Conservation (phyloP, 2,888 invertebrate species). For the Eupithecia inturbata region DNA sequence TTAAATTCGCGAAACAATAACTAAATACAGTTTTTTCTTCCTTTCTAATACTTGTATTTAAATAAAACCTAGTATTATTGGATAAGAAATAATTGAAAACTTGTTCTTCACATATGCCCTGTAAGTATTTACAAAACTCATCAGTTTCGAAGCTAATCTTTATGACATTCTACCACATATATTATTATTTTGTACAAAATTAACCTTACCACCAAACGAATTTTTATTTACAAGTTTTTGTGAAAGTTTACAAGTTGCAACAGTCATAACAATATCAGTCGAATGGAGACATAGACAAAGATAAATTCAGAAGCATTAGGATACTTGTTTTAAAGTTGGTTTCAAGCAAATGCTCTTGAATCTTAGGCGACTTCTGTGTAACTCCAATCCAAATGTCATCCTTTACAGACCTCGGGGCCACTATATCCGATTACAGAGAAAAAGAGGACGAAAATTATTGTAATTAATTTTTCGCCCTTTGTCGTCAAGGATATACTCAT, state of each 20-base stretch:
- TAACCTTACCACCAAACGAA: not conserved
- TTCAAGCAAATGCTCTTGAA: slow-evolving; percentile 1
- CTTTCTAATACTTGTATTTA: not conserved
- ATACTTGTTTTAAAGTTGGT: not conserved
- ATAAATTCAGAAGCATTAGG: not conserved
- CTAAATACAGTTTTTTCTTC: not conserved
- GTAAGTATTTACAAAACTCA: not conserved
- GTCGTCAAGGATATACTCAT: not conserved
- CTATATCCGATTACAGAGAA: not conserved
- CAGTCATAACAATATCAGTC: slow-evolving; percentile 29
- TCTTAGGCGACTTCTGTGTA: not conserved
- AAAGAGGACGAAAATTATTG: not conserved
- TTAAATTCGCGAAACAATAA: not conserved
- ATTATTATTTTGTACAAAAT: not conserved
- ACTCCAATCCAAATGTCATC: slow-evolving; percentile 2
- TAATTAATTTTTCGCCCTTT: not conserved
- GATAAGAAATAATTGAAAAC: not conserved
- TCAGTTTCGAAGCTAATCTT: not conserved
- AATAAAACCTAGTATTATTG: not conserved
- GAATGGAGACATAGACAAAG: not conserved
- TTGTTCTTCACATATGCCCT: not conserved
- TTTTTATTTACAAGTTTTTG: not conserved
- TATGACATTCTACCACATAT: not conserved
- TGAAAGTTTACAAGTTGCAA: slow-evolving; percentile 1
- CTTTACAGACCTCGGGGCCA: not conserved